These are phyloP conservation scores for Radopholus similis DNA, from an alignment of 1,140 invertebrate genomes.

Conservation along the genomic window DNA sequence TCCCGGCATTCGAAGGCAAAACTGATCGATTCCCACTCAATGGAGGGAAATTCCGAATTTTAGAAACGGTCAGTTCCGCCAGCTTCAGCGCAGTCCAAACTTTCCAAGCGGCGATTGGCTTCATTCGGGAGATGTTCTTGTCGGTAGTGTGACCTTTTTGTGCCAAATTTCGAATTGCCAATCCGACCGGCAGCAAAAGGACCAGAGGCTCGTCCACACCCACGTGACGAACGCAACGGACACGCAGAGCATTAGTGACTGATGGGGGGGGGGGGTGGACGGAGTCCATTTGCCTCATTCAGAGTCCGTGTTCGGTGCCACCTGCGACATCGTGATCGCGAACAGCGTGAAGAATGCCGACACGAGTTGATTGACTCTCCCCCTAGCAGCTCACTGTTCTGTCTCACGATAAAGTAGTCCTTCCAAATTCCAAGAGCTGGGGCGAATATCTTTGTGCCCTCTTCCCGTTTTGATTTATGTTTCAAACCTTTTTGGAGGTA, in stretches of 20 bases:
- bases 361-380: too few species aligned
- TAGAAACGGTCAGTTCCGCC: background rate
- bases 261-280: too few species aligned
- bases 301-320: too few species aligned
- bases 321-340: too few species aligned
- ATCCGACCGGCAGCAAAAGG: background rate
- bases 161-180: background rate
- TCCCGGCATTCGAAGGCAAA: background rate
- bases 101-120: background rate
- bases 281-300: too few species aligned
- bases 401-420: too few species aligned
- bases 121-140: background rate
- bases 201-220: background rate
- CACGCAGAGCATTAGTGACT: conserved; percentile 2
- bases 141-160: background rate
- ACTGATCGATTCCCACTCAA: background rate
- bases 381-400: too few species aligned
- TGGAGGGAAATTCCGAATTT: background rate
- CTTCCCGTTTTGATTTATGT: too few species aligned
- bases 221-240: conserved; percentile 18
- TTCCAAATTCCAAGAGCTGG: too few species aligned
- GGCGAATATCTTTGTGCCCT: too few species aligned
- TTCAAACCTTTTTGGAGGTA: too few species aligned
- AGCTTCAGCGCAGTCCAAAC: background rate
- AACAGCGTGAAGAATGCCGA: too few species aligned